These are phyloP conservation scores for Tenthredo distinguenda DNA, from an alignment of 2,888 invertebrate species.

Conservation along the genomic window DNA sequence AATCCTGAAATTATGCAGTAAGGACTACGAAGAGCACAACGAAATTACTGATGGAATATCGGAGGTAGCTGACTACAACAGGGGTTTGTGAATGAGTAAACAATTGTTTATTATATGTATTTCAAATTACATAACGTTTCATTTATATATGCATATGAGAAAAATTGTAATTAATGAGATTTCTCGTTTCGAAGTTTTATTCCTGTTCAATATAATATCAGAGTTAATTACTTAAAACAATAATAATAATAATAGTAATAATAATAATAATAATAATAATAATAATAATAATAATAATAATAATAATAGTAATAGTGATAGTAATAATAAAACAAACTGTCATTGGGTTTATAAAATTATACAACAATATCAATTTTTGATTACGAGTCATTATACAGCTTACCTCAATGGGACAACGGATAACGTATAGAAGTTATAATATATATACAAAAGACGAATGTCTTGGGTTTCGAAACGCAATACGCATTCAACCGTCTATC, in stretches of 20 bases:
- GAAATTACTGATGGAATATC: slow-evolving; percentile 49
- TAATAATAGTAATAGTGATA: too few species aligned
- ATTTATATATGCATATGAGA: background rate
- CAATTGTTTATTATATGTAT: background rate
- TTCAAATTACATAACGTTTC: background rate
- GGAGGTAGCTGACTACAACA: slow-evolving; percentile 61
- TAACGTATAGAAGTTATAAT: background rate
- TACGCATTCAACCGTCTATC: background rate
- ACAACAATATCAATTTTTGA: slow-evolving; percentile 14
- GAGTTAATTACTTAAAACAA: background rate
- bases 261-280: background rate
- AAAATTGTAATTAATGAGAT: background rate
- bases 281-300: background rate
- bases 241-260: too few species aligned
- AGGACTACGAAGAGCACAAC: slow-evolving; percentile 55
- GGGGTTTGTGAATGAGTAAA: slow-evolving; percentile 58
- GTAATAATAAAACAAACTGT: background rate
- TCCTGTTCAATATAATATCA: background rate
- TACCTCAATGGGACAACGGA: background rate
- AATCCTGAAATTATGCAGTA: slow-evolving; percentile 52
- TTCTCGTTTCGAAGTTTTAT: background rate
- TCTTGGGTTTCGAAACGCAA: background rate
- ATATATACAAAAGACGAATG: background rate
- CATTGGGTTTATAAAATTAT: background rate
- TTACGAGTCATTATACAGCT: slow-evolving; percentile 4